Percentiles rank a stretch among this genome's conserved stretches.
Conservation (phyloP, 2,797 vertebrate species). For the Pteropus rufus region DNA sequence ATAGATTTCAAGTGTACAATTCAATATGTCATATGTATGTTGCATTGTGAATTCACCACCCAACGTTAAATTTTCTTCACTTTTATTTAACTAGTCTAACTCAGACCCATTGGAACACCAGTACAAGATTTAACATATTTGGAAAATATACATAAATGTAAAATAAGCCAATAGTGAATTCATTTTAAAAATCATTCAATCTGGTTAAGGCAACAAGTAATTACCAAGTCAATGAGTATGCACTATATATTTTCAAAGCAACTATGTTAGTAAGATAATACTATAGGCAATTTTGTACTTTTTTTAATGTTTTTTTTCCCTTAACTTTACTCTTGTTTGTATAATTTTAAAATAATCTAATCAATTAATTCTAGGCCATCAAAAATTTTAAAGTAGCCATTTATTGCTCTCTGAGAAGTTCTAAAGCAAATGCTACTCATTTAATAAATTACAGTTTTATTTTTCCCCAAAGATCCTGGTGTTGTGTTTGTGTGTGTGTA, state of each 20-base stretch:
- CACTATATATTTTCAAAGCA: background rate
- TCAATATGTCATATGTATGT: too few relatives aligned
- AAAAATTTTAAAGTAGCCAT: background rate
- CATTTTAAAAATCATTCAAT: background rate
- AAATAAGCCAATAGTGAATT: slow-evolving; percentile 7
- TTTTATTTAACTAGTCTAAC: background rate
- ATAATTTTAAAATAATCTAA: background rate
- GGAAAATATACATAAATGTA: background rate
- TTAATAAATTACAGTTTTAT: background rate
- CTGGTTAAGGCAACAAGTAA: background rate
- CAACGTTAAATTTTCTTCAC: background rate
- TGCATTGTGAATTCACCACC: too few relatives aligned
- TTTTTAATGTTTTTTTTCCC: slow-evolving; percentile 16
- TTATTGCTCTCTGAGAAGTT: background rate
- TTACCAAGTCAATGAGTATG: background rate
- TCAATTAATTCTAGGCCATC: background rate
- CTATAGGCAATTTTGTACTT: background rate
- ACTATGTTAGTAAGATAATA: background rate
- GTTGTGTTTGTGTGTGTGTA: background rate
- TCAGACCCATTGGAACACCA: background rate
- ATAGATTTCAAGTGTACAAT: too few relatives aligned
- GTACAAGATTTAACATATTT: background rate
- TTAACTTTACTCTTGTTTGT: background rate
- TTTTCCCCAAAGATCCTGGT: background rate
- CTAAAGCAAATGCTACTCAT: background rate